Percentiles rank a stretch among this genome's conserved stretches.
Conservation (phyloP, 2,797 vertebrate species). For the Lithobates pipiens region DNA sequence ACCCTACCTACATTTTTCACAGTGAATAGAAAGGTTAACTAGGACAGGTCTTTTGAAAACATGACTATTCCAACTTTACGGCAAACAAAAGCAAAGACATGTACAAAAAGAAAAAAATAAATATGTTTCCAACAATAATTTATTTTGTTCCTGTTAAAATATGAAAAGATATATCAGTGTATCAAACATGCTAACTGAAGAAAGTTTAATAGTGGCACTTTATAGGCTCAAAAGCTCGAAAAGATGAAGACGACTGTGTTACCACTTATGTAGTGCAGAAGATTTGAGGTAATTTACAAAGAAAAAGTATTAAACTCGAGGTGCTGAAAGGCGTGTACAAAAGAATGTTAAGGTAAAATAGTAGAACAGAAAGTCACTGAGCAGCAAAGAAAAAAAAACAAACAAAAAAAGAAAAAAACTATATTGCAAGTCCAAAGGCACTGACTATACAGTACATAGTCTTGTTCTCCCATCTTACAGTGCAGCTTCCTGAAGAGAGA, state of each 20-base stretch:
- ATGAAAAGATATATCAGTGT: conserved; percentile 38
- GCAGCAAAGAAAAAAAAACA: neutral
- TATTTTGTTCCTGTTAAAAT: conserved; percentile 55
- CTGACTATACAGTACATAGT: conserved; percentile 95
- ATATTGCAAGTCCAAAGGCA: conserved; percentile 91
- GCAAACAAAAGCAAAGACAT: too few relatives aligned
- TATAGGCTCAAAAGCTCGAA: conserved; percentile 8
- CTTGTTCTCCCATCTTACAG: conserved; percentile 95
- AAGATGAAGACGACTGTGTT: neutral
- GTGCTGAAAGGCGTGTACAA: conserved; percentile 3
- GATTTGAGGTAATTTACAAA: conserved; percentile 27
- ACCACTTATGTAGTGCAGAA: neutral
- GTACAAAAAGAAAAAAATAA: neutral
- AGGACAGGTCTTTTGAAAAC: too few relatives aligned
- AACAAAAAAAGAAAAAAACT: conserved; percentile 63
- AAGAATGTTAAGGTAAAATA: conserved; percentile 2
- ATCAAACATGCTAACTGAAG: conserved; percentile 16
- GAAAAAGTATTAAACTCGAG: neutral
- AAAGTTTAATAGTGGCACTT: conserved; percentile 55
- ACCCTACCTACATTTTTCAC: too few relatives aligned
- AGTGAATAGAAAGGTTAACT: too few relatives aligned
- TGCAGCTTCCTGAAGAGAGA: conserved; percentile 85
- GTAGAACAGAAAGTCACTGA: neutral
- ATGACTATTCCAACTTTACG: too few relatives aligned
- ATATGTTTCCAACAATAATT: conserved; percentile 49